phyloP scores from a whole-genome alignment of 2,113 vertebrate genomes.

The Petrocephalus zakoni region DNA sequence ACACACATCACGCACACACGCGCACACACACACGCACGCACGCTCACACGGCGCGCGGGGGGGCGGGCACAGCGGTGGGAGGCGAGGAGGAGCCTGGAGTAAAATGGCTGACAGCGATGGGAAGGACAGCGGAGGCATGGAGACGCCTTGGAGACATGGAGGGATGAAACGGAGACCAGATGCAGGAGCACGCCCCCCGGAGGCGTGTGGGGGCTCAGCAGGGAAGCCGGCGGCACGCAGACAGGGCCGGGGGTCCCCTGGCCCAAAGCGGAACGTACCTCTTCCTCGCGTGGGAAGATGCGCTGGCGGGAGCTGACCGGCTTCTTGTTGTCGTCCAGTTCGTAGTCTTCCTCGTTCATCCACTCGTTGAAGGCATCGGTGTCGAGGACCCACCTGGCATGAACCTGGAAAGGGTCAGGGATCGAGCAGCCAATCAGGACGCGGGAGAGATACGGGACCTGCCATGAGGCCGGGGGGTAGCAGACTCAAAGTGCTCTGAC shows the following conservation, averaged over 20 bases:
- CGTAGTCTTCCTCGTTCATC: conserved; percentile 98
- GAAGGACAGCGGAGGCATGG: conserved; percentile 9
- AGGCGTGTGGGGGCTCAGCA: conserved; percentile 36
- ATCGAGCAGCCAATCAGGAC: neutral
- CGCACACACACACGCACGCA: too few species aligned
- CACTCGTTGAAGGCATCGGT: conserved; percentile 92
- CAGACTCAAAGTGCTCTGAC: conserved; percentile 48
- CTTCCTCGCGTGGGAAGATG: conserved; percentile 85
- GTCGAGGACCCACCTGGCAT: conserved; percentile 90
- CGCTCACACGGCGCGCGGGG: too few species aligned
- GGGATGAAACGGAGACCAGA: conserved; percentile 23
- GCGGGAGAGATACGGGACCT: neutral
- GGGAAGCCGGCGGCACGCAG: conserved; percentile 44
- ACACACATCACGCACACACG: too few species aligned
- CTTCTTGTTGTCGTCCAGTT: conserved; percentile 92
- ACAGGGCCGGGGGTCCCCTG: neutral
- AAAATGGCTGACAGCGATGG: neutral
- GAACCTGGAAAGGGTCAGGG: conserved; percentile 64
- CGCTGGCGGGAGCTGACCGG: conserved; percentile 77
- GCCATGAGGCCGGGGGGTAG: neutral
- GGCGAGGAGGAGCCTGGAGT: neutral
- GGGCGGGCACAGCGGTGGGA: neutral
- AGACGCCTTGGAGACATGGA: neutral
- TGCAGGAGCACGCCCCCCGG: conserved; percentile 38
- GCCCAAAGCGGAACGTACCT: conserved; percentile 59